phyloP scores from a whole-genome alignment of 2,113 vertebrate species.

The Tamias sibiricus region DNA sequence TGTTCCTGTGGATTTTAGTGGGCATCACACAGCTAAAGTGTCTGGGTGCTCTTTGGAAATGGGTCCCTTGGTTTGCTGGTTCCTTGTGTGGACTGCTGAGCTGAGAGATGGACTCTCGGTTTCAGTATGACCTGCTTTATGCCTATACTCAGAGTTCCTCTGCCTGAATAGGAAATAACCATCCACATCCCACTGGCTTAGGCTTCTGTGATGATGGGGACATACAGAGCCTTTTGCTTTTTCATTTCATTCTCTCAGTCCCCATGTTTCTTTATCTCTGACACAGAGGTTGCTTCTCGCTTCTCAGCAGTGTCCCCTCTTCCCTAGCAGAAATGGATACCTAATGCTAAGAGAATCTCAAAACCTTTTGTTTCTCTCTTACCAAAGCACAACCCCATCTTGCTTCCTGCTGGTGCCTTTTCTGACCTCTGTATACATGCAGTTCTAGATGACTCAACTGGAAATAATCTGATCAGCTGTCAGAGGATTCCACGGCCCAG shows the following conservation, averaged over 20 bases:
- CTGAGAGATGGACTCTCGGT: background rate
- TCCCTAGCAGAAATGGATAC: background rate
- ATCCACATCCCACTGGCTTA: background rate
- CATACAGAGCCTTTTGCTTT: background rate
- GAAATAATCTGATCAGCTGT: slow-evolving; percentile 54
- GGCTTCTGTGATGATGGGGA: background rate
- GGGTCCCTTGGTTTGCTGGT: background rate
- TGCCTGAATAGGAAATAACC: background rate
- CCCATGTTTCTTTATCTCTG: background rate
- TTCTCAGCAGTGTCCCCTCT: background rate
- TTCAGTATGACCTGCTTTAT: background rate
- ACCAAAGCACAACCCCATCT: background rate
- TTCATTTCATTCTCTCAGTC: background rate
- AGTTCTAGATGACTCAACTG: slow-evolving; percentile 37
- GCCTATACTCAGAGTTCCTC: background rate
- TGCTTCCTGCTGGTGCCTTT: background rate
- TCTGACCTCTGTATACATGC: background rate
- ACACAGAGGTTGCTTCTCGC: background rate
- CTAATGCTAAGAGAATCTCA: background rate
- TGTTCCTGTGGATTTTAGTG: background rate
- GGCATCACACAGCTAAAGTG: background rate
- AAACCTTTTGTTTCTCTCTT: background rate
- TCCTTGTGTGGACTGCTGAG: background rate
- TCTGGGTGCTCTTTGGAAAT: background rate
- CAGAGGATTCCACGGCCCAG: slow-evolving; percentile 2